Percentiles rank a stretch among this genome's conserved stretches.
phyloP scores from a whole-genome alignment of 1,140 invertebrate genomes.

The Plodia interpunctella region DNA sequence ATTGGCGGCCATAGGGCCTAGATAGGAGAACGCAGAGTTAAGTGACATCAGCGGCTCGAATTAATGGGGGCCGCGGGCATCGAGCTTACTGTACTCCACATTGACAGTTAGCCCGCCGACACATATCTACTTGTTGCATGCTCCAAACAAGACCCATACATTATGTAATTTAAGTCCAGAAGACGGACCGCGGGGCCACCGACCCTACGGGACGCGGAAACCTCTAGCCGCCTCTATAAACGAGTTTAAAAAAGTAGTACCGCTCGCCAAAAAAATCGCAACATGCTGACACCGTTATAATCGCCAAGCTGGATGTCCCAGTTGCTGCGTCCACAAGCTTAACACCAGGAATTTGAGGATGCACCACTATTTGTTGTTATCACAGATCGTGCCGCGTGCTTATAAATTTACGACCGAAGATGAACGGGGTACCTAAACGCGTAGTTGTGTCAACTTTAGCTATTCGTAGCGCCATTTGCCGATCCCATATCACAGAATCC shows the following conservation, averaged over 20 bases:
- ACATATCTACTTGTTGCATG: conserved; percentile 78
- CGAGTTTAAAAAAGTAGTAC: conserved; percentile 78
- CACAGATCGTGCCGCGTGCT: conserved; percentile 61
- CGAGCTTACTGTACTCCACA: conserved; percentile 75
- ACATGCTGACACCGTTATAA: conserved; percentile 78
- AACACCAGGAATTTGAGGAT: conserved; percentile 65
- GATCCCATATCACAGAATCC: conserved; percentile 71
- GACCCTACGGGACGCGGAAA: conserved; percentile 75
- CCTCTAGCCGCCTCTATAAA: conserved; percentile 76
- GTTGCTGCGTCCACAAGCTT: conserved; percentile 67
- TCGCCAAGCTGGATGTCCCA: conserved; percentile 76
- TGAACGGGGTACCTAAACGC: conserved; percentile 74
- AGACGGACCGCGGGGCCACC: conserved; percentile 68
- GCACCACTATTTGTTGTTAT: conserved; percentile 67
- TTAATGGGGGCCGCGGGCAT: conserved; percentile 75
- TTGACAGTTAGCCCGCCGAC: conserved; percentile 77
- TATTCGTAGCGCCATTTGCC: conserved; percentile 77
- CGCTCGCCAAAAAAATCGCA: conserved; percentile 78
- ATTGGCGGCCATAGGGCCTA: conserved; percentile 74
- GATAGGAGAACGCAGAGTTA: conserved; percentile 72
- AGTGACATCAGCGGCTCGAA: conserved; percentile 76
- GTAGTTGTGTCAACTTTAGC: conserved; percentile 76
- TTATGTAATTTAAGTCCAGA: conserved; percentile 77
- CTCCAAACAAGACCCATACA: conserved; percentile 72
- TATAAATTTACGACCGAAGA: conserved; percentile 62